Evolutionary conservation across 2,888 invertebrate species (phyloP).

Genomic region (Odiellus spinosus): DNA sequence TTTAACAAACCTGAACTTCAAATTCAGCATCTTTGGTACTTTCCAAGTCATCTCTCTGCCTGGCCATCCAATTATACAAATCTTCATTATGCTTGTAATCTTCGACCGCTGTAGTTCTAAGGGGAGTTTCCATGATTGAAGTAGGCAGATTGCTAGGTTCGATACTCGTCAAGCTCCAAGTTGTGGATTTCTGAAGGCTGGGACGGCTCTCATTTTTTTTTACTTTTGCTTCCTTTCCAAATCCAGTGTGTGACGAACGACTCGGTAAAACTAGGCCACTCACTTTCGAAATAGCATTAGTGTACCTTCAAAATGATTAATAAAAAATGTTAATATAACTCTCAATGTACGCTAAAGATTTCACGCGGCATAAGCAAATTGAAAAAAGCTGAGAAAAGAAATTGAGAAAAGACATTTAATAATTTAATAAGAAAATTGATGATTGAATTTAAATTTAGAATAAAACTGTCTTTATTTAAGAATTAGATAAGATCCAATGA

Average conservation of each 20-base stretch:
- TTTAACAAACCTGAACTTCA: slow-evolving; percentile 21
- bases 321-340: too few relatives aligned
- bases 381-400: too few relatives aligned
- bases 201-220: slow-evolving; percentile 26
- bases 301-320: neutral
- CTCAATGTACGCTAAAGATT: too few relatives aligned
- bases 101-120: slow-evolving; percentile 19
- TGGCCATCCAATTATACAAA: slow-evolving; percentile 91
- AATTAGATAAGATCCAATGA: too few relatives aligned
- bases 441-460: too few relatives aligned
- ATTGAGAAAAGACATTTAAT: too few relatives aligned
- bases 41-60: slow-evolving; percentile 51
- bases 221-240: slow-evolving; percentile 14
- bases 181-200: slow-evolving; percentile 27
- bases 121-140: slow-evolving; percentile 22
- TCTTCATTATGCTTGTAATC: slow-evolving; percentile 47
- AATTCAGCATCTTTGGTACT: slow-evolving; percentile 26
- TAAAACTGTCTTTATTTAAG: too few relatives aligned
- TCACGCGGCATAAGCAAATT: too few relatives aligned
- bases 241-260: slow-evolving; percentile 11
- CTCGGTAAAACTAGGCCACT: too few relatives aligned
- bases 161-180: slow-evolving; percentile 22
- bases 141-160: slow-evolving; percentile 19
- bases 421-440: too few relatives aligned
- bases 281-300: too few relatives aligned